Percentiles rank a stretch among this genome's conserved stretches.
Conservation (phyloP, 2,113 vertebrate genomes). For the Sclerurus mexicanus region DNA sequence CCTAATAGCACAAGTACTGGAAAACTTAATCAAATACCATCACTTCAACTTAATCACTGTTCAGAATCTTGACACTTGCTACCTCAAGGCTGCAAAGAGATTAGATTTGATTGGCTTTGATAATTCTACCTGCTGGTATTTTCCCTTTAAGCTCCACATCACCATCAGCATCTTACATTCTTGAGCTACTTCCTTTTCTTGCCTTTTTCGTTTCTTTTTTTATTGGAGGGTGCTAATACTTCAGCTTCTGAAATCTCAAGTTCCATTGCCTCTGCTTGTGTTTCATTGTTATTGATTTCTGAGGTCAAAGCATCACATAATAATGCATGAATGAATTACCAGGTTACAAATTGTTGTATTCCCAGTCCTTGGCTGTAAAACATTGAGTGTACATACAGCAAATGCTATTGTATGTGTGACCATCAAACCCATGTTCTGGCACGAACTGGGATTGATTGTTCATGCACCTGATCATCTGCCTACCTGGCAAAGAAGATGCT, state of each 20-base stretch:
- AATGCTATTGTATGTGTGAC: neutral
- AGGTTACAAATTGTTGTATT: slow-evolving; percentile 20
- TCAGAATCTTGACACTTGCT: slow-evolving; percentile 66
- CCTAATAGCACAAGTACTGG: slow-evolving; percentile 65
- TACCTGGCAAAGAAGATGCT: neutral
- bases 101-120: slow-evolving; percentile 73
- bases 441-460: slow-evolving; percentile 9
- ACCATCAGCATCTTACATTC: slow-evolving; percentile 63
- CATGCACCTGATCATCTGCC: neutral
- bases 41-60: slow-evolving; percentile 68
- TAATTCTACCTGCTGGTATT: slow-evolving; percentile 66
- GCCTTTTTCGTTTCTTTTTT: neutral
- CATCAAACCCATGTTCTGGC: neutral
- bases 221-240: slow-evolving; percentile 42
- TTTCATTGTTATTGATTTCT: slow-evolving; percentile 61
- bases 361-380: neutral
- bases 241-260: slow-evolving; percentile 49
- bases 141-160: slow-evolving; percentile 67
- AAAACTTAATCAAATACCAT: slow-evolving; percentile 65
- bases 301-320: neutral
- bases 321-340: slow-evolving; percentile 17
- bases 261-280: slow-evolving; percentile 55
- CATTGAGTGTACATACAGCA: neutral
- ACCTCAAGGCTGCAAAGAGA: slow-evolving; percentile 64
- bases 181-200: slow-evolving; percentile 12